Evolutionary conservation across 2,113 vertebrate genomes (phyloP).

Genomic region (Oxygymnocypris stewartii): DNA sequence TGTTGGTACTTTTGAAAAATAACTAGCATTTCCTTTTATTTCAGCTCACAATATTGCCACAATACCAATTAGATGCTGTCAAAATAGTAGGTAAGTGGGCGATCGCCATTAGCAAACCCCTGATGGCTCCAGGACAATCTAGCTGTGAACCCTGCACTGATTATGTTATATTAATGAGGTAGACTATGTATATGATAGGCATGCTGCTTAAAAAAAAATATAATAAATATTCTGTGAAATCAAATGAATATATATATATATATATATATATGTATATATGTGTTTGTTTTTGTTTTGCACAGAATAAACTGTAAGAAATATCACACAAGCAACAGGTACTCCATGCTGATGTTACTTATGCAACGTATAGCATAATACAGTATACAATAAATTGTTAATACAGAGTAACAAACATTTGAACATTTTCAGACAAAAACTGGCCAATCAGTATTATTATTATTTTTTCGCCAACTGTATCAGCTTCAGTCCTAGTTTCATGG

Average conservation of each 20-base stretch:
- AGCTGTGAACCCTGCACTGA: neutral
- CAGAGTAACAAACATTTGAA: neutral
- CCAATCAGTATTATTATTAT: neutral
- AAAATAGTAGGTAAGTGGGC: neutral
- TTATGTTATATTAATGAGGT: neutral
- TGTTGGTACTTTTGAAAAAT: neutral
- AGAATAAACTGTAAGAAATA: neutral
- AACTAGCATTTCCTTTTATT: neutral
- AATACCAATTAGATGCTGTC: neutral
- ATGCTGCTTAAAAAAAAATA: neutral
- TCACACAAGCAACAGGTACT: neutral
- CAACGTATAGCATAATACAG: too few species aligned
- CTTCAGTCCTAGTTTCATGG: neutral
- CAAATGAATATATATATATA: neutral
- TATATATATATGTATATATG: neutral
- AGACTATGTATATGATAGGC: neutral
- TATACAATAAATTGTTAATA: neutral
- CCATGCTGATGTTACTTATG: too few species aligned
- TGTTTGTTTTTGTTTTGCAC: neutral
- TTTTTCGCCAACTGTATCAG: neutral
- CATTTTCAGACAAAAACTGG: neutral
- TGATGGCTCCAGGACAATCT: neutral
- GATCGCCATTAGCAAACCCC: neutral
- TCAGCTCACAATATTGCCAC: neutral
- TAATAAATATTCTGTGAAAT: neutral